Evolutionary conservation across 2,113 vertebrate genomes (phyloP), one percentile per base, ranked within the genome.

Genomic region (Pontoporia blainvillei): DNA sequence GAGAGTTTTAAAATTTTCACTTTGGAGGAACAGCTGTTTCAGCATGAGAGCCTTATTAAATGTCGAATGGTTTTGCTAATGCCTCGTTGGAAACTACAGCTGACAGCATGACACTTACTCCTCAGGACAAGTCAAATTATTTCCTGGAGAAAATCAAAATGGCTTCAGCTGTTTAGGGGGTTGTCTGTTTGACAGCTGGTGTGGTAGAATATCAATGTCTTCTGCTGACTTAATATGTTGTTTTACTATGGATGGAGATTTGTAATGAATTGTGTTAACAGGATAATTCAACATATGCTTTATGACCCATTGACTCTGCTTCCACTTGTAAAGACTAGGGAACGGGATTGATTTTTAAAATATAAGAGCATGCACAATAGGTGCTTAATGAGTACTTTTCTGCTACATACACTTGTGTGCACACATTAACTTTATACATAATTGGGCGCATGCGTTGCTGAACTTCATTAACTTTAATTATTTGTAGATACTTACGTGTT

Each of bases 1-100:
- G 85, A 97, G 97, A 97, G 89, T 97, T 98, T 97, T 52, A 90
- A 95, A 96, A 94, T 97, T 96, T 98, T 97, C 82, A 76, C 62
- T 95, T 96, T 85, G 72, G 91, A 72, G 94, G 97, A 98, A 91
- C 97, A 98, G 97, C 98, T 98, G 97, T 97, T 98, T 98, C 79
- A 95, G 86, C 88, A 34, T 78, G 94, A 94, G 97, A 98, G 94
- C 72, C 96, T 96, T 96, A 86, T 98, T 98, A 98, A 98, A 97
- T 95, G 96, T 96, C 97, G 92, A 96, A 97, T 94, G 88, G 71
- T 69, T 98, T 95, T 91, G 94, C 91, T 90, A 64, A 31, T 96
- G 59, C 93, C 82, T 10, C 90, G 27, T 85, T 97, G 94, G 76
- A 96, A 96, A 66, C 86, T 93, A 82, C 81, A 87, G 54, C 87